A percentile compares a stretch with the other conserved stretches of the same genome.
Evolutionary conservation across 2,888 invertebrate species (phyloP).

Genomic region (Electrophaes corylata): DNA sequence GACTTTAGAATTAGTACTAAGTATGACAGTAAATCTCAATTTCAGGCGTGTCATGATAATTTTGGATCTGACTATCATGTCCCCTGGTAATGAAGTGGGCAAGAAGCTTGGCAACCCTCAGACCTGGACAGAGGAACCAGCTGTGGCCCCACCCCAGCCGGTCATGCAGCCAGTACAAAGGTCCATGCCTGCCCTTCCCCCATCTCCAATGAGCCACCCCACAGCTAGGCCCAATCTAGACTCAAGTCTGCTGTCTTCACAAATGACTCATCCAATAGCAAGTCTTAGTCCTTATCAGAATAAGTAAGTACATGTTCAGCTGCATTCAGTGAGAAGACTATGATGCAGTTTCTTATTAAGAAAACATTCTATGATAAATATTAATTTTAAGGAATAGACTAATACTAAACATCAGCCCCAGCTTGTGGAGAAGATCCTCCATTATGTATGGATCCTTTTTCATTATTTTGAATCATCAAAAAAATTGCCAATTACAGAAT

Average conservation of each 20-base stretch:
- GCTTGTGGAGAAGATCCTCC: too few relatives aligned
- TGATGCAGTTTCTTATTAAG: too few relatives aligned
- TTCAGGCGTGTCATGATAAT: slow-evolving; percentile 93
- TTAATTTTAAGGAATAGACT: too few relatives aligned
- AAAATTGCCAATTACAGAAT: too few relatives aligned
- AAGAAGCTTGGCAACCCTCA: slow-evolving; percentile 92
- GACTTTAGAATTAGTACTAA: neutral
- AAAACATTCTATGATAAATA: too few relatives aligned
- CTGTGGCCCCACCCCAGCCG: slow-evolving; percentile 50
- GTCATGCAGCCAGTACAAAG: slow-evolving; percentile 48
- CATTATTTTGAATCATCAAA: too few relatives aligned
- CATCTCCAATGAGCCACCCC: slow-evolving; percentile 42
- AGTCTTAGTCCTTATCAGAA: slow-evolving; percentile 97
- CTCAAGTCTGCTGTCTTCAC: slow-evolving; percentile 71
- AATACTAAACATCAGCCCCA: too few relatives aligned
- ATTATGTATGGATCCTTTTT: too few relatives aligned
- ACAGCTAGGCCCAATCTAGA: slow-evolving; percentile 63
- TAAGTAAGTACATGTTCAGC: slow-evolving; percentile 86
- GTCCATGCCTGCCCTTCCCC: slow-evolving; percentile 40
- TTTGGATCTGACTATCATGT: slow-evolving; percentile 89
- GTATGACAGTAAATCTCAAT: slow-evolving; percentile 18
- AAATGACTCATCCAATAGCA: slow-evolving; percentile 89
- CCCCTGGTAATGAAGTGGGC: slow-evolving; percentile 88
- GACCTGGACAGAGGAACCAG: slow-evolving; percentile 82
- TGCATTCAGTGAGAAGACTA: too few relatives aligned